A percentile compares a stretch with the other conserved stretches of the same genome.
phyloP scores from a whole-genome alignment of 2,888 invertebrate species.

The Dastarcus helophoroides region DNA sequence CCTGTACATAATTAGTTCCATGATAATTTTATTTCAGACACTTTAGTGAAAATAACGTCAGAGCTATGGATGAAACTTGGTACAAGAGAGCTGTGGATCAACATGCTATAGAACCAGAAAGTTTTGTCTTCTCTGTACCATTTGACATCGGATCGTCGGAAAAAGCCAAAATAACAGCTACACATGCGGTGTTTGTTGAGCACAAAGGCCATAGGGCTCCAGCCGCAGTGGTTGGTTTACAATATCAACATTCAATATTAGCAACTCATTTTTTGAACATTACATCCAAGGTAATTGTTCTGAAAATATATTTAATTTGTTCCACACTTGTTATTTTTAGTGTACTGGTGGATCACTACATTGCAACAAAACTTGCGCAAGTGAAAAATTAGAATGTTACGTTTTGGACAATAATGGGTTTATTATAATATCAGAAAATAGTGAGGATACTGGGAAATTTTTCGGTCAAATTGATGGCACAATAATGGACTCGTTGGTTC shows the following conservation, averaged over 20 bases:
- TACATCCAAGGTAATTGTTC: constrained; percentile 60
- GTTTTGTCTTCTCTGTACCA: constrained; percentile 83
- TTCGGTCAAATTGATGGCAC: constrained; percentile 92
- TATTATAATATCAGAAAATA: constrained; percentile 79
- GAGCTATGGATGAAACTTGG: constrained; percentile 83
- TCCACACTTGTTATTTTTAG: constrained; percentile 35
- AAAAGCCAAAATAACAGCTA: constrained; percentile 70
- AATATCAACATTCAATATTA: constrained; percentile 73
- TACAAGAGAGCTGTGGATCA: constrained; percentile 86
- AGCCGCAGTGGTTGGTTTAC: constrained; percentile 85
- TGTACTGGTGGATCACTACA: constrained; percentile 58
- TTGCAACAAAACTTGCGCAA: constrained; percentile 77
- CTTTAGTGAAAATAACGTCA: constrained; percentile 67
- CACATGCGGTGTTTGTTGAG: constrained; percentile 81
- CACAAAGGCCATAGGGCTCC: constrained; percentile 74
- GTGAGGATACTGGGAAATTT: constrained; percentile 79
- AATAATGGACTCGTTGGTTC: constrained; percentile 86
- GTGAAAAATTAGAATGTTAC: constrained; percentile 82
- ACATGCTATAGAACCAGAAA: constrained; percentile 72
- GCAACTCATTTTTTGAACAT: constrained; percentile 74
- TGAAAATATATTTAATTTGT: constrained; percentile 1
- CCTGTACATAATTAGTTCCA: no score
- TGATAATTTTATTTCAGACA: constrained; percentile 44
- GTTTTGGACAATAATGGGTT: constrained; percentile 92
- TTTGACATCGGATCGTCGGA: constrained; percentile 51